phyloP scores from a whole-genome alignment of 2,888 invertebrate genomes.

The Lasioglossum lativentre region DNA sequence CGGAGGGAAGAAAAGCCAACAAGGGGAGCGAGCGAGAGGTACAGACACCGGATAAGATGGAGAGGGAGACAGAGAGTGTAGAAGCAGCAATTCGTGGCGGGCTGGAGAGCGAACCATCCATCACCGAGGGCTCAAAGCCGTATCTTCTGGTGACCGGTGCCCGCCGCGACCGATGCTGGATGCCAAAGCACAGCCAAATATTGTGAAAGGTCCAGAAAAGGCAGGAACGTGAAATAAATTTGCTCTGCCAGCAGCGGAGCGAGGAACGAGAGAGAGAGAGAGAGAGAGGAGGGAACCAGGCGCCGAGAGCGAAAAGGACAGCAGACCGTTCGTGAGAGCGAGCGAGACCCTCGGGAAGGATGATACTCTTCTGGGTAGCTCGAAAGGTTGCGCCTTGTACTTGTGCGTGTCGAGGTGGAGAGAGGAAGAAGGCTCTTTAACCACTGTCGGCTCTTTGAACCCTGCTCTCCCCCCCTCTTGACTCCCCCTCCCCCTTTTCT shows the following conservation, averaged over 20 bases:
- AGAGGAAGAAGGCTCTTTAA: conserved; percentile 80
- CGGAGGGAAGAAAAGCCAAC: conserved; percentile 65
- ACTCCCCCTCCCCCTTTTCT: conserved; percentile 4
- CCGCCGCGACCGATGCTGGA: conserved; percentile 72
- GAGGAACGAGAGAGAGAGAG: conserved; percentile 56
- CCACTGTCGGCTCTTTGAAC: conserved; percentile 84
- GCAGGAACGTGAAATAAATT: conserved; percentile 83
- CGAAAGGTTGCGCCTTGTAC: conserved; percentile 75
- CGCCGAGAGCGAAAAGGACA: conserved; percentile 29
- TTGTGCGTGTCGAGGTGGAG: conserved; percentile 75
- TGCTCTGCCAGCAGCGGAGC: conserved; percentile 71
- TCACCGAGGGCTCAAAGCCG: conserved; percentile 82
- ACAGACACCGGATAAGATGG: conserved; percentile 7
- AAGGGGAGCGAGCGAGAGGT: conserved; percentile 49
- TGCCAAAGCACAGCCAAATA: conserved; percentile 83
- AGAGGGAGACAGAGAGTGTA: conserved; percentile 54
- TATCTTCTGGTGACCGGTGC: conserved; percentile 79
- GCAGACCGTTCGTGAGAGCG: conserved; percentile 5
- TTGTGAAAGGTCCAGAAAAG: conserved; percentile 85
- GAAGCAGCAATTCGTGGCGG: conserved; percentile 68
- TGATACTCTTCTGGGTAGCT: conserved; percentile 69
- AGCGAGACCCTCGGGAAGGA: conserved; percentile 54
- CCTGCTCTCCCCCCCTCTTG: conserved; percentile 53
- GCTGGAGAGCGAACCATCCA: conserved; percentile 80
- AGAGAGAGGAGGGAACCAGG: conserved; percentile 32